phyloP scores from a whole-genome alignment of 2,888 invertebrate species.

The Scaptomyza parva region DNA sequence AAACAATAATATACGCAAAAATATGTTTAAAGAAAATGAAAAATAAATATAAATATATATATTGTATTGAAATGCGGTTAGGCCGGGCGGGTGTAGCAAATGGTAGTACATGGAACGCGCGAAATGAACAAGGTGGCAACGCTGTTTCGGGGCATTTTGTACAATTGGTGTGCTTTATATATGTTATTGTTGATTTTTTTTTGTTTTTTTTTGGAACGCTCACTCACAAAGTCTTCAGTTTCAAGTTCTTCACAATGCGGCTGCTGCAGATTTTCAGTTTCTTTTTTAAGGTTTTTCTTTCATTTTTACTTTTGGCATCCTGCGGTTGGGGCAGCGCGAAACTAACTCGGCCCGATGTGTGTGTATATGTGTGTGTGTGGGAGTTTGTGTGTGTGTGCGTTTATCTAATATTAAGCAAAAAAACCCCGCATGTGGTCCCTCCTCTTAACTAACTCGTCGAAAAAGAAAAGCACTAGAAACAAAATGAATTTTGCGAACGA shows the following conservation, averaged over 20 bases:
- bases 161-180: slow-evolving; percentile 33
- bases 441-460: slow-evolving; percentile 37
- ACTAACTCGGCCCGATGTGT: slow-evolving; percentile 42
- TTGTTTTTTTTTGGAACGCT: no score
- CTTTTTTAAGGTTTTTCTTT: slow-evolving; percentile 11
- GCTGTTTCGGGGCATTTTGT: slow-evolving; percentile 47
- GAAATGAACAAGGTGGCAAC: slow-evolving; percentile 59
- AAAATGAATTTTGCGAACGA: slow-evolving; percentile 13
- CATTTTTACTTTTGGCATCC: slow-evolving; percentile 34
- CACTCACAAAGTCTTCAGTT: slow-evolving; percentile 51
- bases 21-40: slow-evolving; percentile 22
- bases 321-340: slow-evolving; percentile 53
- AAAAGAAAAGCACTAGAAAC: slow-evolving; percentile 10
- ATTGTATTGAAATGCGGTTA: slow-evolving; percentile 55
- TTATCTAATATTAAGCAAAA: slow-evolving; percentile 17
- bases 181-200: slow-evolving; percentile 3
- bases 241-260: slow-evolving; percentile 30
- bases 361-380: slow-evolving; percentile 2
- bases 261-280: slow-evolving; percentile 7
- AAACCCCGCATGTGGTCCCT: slow-evolving; percentile 55
- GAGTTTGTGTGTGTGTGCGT: slow-evolving; percentile 18
- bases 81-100: slow-evolving; percentile 67
- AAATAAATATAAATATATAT: slow-evolving; percentile 18
- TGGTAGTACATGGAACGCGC: slow-evolving; percentile 70
- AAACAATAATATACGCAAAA: slow-evolving; percentile 30